A percentile compares a stretch with the other conserved stretches of the same genome.
Conservation (phyloP, 1,140 invertebrate genomes). For the Lithobius niger region DNA sequence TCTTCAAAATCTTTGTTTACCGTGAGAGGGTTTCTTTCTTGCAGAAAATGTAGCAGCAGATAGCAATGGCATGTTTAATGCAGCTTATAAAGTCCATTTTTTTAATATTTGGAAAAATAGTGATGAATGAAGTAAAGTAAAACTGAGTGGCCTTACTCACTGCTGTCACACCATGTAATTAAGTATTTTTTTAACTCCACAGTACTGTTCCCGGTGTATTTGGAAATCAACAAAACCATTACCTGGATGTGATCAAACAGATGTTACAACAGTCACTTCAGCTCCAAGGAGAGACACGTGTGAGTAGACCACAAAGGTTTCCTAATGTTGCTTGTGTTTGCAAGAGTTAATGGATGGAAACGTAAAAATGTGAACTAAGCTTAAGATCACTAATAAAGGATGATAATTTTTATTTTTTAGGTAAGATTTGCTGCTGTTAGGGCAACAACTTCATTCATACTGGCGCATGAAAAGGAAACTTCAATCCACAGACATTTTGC, state of each 20-base stretch:
- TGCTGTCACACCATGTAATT: too few species aligned
- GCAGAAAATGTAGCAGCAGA: too few species aligned
- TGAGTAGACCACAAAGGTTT: constrained; percentile 19
- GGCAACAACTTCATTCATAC: constrained; percentile 65
- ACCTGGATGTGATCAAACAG: constrained; percentile 85
- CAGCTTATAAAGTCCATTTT: too few species aligned
- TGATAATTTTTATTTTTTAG: constrained; percentile 16
- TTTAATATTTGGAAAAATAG: too few species aligned
- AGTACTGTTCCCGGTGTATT: constrained; percentile 90
- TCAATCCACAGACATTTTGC: constrained; percentile 73
- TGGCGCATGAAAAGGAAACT: constrained; percentile 78
- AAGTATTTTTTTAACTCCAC: constrained; percentile 23
- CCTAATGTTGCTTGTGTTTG: not conserved
- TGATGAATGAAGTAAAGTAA: too few species aligned
- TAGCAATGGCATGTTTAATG: too few species aligned
- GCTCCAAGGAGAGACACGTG: constrained; percentile 50
- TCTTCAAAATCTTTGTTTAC: too few species aligned
- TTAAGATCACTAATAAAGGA: constrained; percentile 18
- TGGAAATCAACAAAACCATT: constrained; percentile 84
- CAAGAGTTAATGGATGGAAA: not conserved
- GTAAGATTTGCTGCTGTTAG: constrained; percentile 37
- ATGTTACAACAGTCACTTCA: constrained; percentile 74
- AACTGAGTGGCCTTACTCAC: too few species aligned
- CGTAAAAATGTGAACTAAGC: not conserved
- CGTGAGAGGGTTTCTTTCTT: too few species aligned